Evolutionary conservation across 2,113 vertebrate genomes (phyloP), one percentile per base, ranked within the genome.

Genomic region (Ellobius talpinus): DNA sequence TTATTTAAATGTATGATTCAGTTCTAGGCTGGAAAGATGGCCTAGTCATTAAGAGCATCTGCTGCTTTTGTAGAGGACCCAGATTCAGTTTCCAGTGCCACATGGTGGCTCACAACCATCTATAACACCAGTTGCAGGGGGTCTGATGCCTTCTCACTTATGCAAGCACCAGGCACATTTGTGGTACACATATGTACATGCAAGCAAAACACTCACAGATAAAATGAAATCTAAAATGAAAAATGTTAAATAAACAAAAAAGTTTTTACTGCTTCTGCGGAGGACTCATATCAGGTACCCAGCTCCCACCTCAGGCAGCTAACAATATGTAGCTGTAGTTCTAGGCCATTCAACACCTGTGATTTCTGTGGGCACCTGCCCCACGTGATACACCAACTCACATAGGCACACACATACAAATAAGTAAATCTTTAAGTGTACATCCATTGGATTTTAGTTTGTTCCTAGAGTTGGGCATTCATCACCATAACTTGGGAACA

Each of bases 401-500:
- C 23, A 29, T 55, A 86, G 61, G 61, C 39, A 47, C 42, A 45
- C 17, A 66, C 14, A 21, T 21, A 21, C 82, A 86, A 42, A 65
- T 33, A 47, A 45, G n/a, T 12, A 74, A 86, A 33, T 86, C 39
- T 33, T 66, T 66, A 66, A 33, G 47, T 66, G 26, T 65, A 65
- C 8, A 45, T 91, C 65, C 33, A 78, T 16, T 73, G 61, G 52
- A n/a, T 47, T 92, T 90, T 93, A 52, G 70, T 45, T 66, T 92
- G 87, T 82, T 92, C 36, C 87, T 76, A 65, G 61, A 55, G 52
- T 76, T 96, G 24, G 36, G 17, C 26, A 65, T 86, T 50, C 58
- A n/a, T 90, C 29, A 88, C 14, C 70, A 84, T 55, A 90, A 9
- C 94, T 92, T 94, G 61, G 65, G 63, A 97, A 66, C 26, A 93